Conservation (phyloP, 2,888 invertebrate species). For the Opisthograptis luteolata region DNA sequence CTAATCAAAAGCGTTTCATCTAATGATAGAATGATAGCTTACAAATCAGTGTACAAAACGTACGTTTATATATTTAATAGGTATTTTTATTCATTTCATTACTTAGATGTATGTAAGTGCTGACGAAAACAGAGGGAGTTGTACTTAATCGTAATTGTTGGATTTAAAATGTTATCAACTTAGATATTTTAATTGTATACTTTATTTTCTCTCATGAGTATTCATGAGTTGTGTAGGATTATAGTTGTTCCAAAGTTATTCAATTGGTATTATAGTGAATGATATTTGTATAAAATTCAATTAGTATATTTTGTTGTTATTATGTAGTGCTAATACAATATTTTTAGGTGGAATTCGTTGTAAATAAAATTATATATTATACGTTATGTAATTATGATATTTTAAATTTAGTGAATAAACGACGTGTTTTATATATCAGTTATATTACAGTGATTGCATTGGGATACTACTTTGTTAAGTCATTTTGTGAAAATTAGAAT, state of each 20-base stretch:
- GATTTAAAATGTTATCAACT: constrained; percentile 28
- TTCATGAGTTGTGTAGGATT: constrained; percentile 2
- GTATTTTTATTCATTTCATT: constrained; percentile 4
- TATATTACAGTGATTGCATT: too few relatives aligned
- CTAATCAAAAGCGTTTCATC: background rate
- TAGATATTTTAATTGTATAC: constrained; percentile 12
- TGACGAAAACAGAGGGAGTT: background rate
- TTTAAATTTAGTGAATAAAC: background rate
- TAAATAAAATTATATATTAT: constrained; percentile 26
- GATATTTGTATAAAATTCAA: constrained; percentile 25
- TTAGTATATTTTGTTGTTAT: constrained; percentile 6
- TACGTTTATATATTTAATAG: background rate
- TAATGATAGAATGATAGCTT: background rate
- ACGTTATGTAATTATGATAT: constrained; percentile 17
- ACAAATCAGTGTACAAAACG: constrained; percentile 15
- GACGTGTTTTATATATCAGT: too few relatives aligned
- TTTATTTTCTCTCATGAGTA: too few relatives aligned
- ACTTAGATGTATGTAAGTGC: background rate
- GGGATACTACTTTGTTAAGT: too few relatives aligned
- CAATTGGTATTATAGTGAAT: constrained; percentile 31
- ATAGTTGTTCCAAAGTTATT: constrained; percentile 24
- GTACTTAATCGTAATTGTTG: constrained; percentile 21
- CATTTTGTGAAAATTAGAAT: background rate
- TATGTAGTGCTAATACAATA: constrained; percentile 12
- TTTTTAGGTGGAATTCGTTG: constrained; percentile 25